These are phyloP conservation scores for Eurytoma californica DNA, from an alignment of 2,888 invertebrate species.

Conservation along the genomic window DNA sequence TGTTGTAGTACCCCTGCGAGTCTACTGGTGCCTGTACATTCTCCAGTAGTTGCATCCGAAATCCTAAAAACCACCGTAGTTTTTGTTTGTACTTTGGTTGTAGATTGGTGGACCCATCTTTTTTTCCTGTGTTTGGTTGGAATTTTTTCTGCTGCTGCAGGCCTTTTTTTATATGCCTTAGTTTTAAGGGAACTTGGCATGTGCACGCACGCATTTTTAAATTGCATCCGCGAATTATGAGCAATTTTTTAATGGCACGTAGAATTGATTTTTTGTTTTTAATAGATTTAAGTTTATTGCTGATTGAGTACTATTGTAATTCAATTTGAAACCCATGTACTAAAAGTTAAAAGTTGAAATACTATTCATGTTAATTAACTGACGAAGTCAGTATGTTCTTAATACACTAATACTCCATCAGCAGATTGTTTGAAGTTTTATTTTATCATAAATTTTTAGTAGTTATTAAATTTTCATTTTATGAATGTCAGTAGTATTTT, in stretches of 20 bases:
- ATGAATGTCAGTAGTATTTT: no score
- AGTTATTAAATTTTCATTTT: no score
- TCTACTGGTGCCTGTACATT: slow-evolving; percentile 31
- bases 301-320: not conserved
- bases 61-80: slow-evolving; percentile 42
- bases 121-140: slow-evolving; percentile 13
- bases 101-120: slow-evolving; percentile 41
- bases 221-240: slow-evolving; percentile 2
- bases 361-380: no score
- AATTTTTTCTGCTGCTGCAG: slow-evolving; percentile 20
- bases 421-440: no score
- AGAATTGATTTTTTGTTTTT: not conserved
- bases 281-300: not conserved
- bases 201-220: slow-evolving; percentile 62
- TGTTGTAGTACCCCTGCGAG: slow-evolving; percentile 34
- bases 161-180: slow-evolving; percentile 17
- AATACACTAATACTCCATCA: no score
- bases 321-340: no score
- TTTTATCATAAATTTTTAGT: no score
- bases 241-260: slow-evolving; percentile 4
- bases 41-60: slow-evolving; percentile 42
- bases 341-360: no score
- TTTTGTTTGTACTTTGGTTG: slow-evolving; percentile 45
- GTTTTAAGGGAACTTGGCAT: slow-evolving; percentile 58
- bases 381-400: no score